phyloP scores from a whole-genome alignment of 1,140 invertebrate species.

The Nasonia vitripennis region DNA sequence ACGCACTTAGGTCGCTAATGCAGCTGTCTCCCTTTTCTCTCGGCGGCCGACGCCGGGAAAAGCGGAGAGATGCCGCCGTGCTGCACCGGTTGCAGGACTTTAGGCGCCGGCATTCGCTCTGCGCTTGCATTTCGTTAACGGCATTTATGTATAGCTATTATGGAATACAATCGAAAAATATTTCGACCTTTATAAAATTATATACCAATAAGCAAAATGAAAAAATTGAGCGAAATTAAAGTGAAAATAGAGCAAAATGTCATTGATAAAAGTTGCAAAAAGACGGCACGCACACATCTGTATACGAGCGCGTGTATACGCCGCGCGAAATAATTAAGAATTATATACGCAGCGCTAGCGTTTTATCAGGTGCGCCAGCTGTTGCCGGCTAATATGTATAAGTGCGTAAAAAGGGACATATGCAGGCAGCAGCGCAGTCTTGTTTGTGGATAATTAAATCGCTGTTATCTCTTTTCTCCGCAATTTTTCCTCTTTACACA shows the following conservation, averaged over 20 bases:
- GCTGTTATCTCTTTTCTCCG: not conserved
- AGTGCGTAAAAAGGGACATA: not conserved
- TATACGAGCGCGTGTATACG: not conserved
- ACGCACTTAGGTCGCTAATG: not conserved
- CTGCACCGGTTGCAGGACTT: not conserved
- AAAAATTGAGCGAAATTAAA: too few relatives aligned
- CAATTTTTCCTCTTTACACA: not conserved
- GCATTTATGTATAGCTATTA: too few relatives aligned
- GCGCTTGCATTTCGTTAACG: not conserved
- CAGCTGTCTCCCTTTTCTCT: not conserved
- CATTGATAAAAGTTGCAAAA: too few relatives aligned
- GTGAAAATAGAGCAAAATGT: too few relatives aligned
- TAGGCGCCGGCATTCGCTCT: not conserved
- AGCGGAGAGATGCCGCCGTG: not conserved
- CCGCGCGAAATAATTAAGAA: too few relatives aligned
- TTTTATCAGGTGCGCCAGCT: not conserved
- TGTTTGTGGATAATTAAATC: not conserved
- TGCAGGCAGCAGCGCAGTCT: too few relatives aligned
- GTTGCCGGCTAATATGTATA: too few relatives aligned
- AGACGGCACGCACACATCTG: not conserved
- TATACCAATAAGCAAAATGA: too few relatives aligned
- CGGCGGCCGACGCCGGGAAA: not conserved
- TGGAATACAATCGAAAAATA: too few relatives aligned
- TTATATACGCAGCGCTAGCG: not conserved
- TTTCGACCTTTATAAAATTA: too few relatives aligned